Base-by-base conservation (phyloP, 2,888 invertebrate genomes). In the Oscheius sp. region DNA sequence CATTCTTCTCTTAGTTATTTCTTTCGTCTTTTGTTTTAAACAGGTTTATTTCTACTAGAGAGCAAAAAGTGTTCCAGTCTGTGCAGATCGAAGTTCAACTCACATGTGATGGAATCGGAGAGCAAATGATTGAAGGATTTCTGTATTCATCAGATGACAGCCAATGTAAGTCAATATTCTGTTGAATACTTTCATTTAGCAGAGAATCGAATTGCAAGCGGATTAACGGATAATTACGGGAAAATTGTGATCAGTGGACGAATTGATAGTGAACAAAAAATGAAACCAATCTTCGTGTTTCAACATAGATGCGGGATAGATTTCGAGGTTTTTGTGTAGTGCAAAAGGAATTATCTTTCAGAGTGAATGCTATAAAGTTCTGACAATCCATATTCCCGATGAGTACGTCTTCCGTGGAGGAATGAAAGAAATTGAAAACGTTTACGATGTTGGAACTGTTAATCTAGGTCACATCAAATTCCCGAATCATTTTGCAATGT, bases 1-100 rank as follows among this genome's bases (percentile, higher is more conserved):
- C 22, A 24, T 24, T 41, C 47, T 47, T 47, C 47, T 47, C 45
- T 44, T n/a, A n/a, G n/a, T n/a, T n/a, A 36, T 17, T 41, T 41
- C 17, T 24, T 22, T 47, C 24, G 45, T 20, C 45, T 22, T 12
- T 47, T 47, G 4, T 41, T 3, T 20, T 41, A 41, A 12, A n/a
- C 47, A 20, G 47, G 17, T 47, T 20, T 22, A 24, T 17, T 47
- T 24, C 4, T 22, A 5, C 22, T 24, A n/a, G n/a, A n/a, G n/a
- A n/a, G n/a, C n/a, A n/a, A n/a, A n/a, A n/a, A n/a, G n/a, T n/a
- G n/a, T n/a, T n/a, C n/a, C 12, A 20, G 47, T n/a, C 20, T 14
- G 22, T 5, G 14, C 2, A 12, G 12, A 3, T 5, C 22, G 24
- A 22, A 24, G 1, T 22, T 47, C 47, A 12, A 17, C 14, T 36